These are phyloP conservation scores for Leptoteleia sp. DNA, from an alignment of 1,140 invertebrate genomes.

Conservation along the genomic window DNA sequence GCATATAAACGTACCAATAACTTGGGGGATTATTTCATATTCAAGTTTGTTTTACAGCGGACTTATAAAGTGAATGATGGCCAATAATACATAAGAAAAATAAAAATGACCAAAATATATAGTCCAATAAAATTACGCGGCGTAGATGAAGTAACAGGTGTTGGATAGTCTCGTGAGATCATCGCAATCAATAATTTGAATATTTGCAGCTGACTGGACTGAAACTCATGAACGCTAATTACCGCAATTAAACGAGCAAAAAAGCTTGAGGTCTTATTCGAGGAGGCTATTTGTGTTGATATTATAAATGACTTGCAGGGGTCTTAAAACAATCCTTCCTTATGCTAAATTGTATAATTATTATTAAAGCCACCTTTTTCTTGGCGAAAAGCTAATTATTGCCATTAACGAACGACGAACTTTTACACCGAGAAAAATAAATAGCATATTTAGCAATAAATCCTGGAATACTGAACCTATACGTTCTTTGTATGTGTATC, in stretches of 20 bases:
- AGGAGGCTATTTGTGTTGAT: neutral
- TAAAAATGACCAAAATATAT: slow-evolving; percentile 24
- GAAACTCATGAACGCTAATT: slow-evolving; percentile 26
- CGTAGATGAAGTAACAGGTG: slow-evolving; percentile 61
- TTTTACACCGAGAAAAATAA: too few relatives aligned
- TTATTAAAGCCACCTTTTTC: too few relatives aligned
- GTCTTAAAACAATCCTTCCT: too few relatives aligned
- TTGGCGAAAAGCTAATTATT: too few relatives aligned
- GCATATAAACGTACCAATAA: slow-evolving; percentile 2
- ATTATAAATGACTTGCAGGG: neutral
- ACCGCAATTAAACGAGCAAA: slow-evolving; percentile 13
- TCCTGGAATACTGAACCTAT: too few relatives aligned
- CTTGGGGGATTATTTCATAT: neutral
- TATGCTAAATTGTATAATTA: too few relatives aligned
- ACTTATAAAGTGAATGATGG: neutral
- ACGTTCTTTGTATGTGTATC: too few relatives aligned
- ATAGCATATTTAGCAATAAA: too few relatives aligned
- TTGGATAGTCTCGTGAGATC: slow-evolving; percentile 42
- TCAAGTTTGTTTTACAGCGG: slow-evolving; percentile 1
- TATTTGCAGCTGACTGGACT: slow-evolving; percentile 37
- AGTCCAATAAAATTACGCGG: slow-evolving; percentile 7
- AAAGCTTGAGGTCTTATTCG: slow-evolving; percentile 7
- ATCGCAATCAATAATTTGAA: slow-evolving; percentile 58
- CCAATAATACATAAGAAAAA: slow-evolving; percentile 18
- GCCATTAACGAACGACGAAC: too few relatives aligned